These are phyloP conservation scores for Poecilia picta DNA, from an alignment of 2,797 vertebrate species.

Conservation along the genomic window DNA sequence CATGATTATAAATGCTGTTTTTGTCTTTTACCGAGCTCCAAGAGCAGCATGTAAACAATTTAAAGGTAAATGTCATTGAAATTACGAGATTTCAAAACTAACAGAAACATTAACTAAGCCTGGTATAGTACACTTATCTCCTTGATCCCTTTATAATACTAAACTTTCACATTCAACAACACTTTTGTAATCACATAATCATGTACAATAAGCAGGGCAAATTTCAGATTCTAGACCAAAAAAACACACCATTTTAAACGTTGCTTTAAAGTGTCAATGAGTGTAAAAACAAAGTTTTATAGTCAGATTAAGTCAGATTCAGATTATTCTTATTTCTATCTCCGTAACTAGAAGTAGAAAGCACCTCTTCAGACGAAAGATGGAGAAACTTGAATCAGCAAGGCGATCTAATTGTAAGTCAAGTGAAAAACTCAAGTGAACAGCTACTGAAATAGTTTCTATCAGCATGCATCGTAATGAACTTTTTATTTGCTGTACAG, in stretches of 20 bases:
- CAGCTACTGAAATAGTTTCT: accelerated
- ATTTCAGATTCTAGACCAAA: no score
- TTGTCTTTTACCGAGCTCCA: not conserved
- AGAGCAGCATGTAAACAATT: not conserved
- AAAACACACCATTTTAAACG: no score
- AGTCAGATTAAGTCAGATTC: not conserved
- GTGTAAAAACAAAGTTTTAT: not conserved
- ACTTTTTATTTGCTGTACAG: accelerated
- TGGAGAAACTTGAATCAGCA: not conserved
- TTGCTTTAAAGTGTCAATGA: not conserved
- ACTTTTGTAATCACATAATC: not conserved
- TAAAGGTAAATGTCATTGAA: constrained; percentile 1
- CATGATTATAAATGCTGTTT: not conserved
- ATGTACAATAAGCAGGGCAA: no score
- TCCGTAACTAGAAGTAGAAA: not conserved
- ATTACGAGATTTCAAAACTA: not conserved
- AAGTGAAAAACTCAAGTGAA: not conserved
- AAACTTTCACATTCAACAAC: not conserved
- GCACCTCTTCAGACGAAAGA: not conserved
- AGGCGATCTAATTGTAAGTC: not conserved
- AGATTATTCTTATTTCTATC: accelerated
- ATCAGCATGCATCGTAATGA: not conserved
- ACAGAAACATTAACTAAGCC: not conserved
- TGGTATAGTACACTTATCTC: not conserved
- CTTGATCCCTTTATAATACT: not conserved